Base-by-base conservation (phyloP, 37 sponge, comb jelly and placozoan genomes). In the Halisarca cf. caerulea region DNA sequence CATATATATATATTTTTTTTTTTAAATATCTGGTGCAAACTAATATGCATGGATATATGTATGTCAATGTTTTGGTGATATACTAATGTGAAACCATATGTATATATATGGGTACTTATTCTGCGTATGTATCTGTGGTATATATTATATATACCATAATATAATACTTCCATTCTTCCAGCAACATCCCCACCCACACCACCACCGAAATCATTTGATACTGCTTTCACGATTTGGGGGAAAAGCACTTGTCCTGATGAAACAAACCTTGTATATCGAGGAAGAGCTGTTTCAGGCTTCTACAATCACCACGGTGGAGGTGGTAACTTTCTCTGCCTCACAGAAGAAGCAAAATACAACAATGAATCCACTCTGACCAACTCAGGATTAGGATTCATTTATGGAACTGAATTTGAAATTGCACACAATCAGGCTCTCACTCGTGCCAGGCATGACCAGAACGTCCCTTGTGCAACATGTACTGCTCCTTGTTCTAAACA, bases 381-480 rank as follows among this genome's bases (percentile, higher is more conserved):
- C 60, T n/a, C 4, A 24, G 42, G 42, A 0, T 2, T 27, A 3
- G 62, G 40, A 30, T 41, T 23, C 36, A 18, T 81, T 15, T 81
- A 81, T 81, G 82, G 82, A 60, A 35, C 82, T 38, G 82, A 81
- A 59, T 81, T 57, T n/a, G 36, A 81, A 36, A 81, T 8, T 30
- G 30, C 30, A 30, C 69, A 7, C 21, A 59, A 21, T 60, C 59
- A 47, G 5, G 42, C 42, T 42, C 45, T n/a, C 42, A 40, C 24
- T 37, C 20, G 17, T 24, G 39, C 17, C 6, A 30, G 25, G 30
- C 64, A 30, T 33, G 33, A 81, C 17, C 72, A 84, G 39, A 84
- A 84, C 70, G 85, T 89, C 18, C 88, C 88, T 4, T 89, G 89
- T 89, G 89, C 85, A 68, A 81, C 84, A 43, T 89, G 89, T 37